Evolutionary conservation across 2,797 vertebrate species (phyloP).

Genomic region (Parauchenoglanis ngamensis): DNA sequence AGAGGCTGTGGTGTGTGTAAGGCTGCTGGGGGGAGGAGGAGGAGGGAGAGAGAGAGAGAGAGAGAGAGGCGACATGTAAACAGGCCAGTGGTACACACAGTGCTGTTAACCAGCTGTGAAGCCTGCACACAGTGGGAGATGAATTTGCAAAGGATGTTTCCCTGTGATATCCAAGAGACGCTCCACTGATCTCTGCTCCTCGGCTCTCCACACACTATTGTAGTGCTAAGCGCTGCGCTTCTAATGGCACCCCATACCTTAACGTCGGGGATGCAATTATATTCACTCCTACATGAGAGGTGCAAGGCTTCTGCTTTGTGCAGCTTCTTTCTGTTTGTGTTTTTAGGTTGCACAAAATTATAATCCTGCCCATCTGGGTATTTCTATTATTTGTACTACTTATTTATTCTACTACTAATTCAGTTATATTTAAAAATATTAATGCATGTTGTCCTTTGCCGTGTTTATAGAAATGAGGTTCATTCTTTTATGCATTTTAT

Average conservation of each 20-base stretch:
- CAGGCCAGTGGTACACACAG: constrained; percentile 73
- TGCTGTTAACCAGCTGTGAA: constrained; percentile 80
- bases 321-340: constrained; percentile 2
- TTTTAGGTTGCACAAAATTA: background rate
- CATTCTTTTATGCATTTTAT: background rate
- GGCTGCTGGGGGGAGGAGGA: constrained; percentile 3
- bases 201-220: constrained; percentile 69
- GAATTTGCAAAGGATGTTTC: constrained; percentile 79
- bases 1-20: constrained; percentile 40
- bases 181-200: constrained; percentile 75
- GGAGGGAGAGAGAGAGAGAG: constrained; percentile 43
- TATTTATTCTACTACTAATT: too few relatives aligned
- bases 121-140: constrained; percentile 76
- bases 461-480: background rate
- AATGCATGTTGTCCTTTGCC: background rate
- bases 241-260: constrained; percentile 72
- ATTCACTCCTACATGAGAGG: constrained; percentile 59
- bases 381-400: background rate
- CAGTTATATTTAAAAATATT: background rate
- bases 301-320: constrained; percentile 20
- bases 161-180: constrained; percentile 76
- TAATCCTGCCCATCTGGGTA: background rate
- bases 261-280: constrained; percentile 71
- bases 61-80: constrained; percentile 71
- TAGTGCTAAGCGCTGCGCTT: constrained; percentile 70